These are phyloP conservation scores for Stegastes partitus DNA, from an alignment of 2,113 vertebrate genomes.

Conservation along the genomic window DNA sequence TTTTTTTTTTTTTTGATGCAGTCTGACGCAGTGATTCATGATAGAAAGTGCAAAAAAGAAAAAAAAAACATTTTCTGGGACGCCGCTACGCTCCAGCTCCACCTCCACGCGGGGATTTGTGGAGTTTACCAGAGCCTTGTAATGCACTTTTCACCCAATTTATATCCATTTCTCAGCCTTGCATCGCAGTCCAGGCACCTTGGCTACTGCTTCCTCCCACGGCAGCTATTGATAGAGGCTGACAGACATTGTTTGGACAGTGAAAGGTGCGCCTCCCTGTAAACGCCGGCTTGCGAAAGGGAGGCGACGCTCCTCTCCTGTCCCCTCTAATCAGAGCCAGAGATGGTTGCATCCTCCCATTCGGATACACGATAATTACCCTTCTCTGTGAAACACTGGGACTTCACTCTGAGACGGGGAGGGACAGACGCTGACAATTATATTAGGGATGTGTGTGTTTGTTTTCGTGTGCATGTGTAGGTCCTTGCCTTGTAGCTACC, in stretches of 20 bases:
- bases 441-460: slow-evolving; percentile 74
- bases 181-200: slow-evolving; percentile 51
- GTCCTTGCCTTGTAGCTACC: slow-evolving; percentile 69
- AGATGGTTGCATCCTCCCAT: slow-evolving; percentile 92
- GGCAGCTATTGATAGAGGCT: slow-evolving; percentile 71
- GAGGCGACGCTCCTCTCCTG: slow-evolving; percentile 86
- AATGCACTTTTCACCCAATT: slow-evolving; percentile 63
- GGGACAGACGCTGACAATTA: slow-evolving; percentile 83
- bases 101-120: slow-evolving; percentile 47
- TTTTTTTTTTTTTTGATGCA: background rate
- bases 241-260: slow-evolving; percentile 75
- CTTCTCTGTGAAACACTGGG: slow-evolving; percentile 87
- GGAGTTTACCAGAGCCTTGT: slow-evolving; percentile 44
- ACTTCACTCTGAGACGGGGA: slow-evolving; percentile 87
- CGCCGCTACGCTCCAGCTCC: slow-evolving; percentile 17
- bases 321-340: slow-evolving; percentile 95
- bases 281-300: slow-evolving; percentile 87
- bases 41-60: slow-evolving; percentile 44
- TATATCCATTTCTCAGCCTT: slow-evolving; percentile 53
- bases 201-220: slow-evolving; percentile 60
- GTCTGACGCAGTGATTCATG: slow-evolving; percentile 27
- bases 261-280: slow-evolving; percentile 87
- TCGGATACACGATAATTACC: slow-evolving; percentile 95
- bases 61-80: slow-evolving; percentile 39
- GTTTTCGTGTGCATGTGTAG: slow-evolving; percentile 28